A percentile compares a stretch with the other conserved stretches of the same genome.
Evolutionary conservation across 2,797 vertebrate genomes (phyloP).

Genomic region (Rhinoraja longicauda): DNA sequence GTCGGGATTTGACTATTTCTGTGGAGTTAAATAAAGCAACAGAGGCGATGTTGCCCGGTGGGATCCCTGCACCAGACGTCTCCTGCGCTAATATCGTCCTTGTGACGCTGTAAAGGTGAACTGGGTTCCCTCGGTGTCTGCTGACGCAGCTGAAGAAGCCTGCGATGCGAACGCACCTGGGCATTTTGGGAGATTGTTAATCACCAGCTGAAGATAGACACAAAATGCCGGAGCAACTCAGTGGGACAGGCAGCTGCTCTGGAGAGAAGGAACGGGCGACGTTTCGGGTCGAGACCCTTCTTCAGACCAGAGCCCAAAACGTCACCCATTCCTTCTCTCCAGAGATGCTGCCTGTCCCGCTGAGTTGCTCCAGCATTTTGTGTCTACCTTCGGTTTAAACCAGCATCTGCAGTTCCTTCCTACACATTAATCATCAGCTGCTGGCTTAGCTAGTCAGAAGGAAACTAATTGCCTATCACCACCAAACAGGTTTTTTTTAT

Average conservation of each 20-base stretch:
- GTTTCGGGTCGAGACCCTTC: no score
- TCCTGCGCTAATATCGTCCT: not conserved
- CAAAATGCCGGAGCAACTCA: no score
- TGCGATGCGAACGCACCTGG: not conserved
- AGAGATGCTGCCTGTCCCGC: no score
- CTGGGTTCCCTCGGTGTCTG: not conserved
- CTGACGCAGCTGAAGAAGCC: not conserved
- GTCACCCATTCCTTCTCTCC: no score
- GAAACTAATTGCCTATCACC: not conserved
- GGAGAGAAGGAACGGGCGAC: no score
- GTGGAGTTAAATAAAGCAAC: not conserved
- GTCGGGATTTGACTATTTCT: not conserved
- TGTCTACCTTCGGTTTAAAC: no score
- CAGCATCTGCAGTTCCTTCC: no score
- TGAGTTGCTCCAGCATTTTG: no score
- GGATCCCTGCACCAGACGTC: not conserved
- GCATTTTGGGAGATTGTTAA: not conserved
- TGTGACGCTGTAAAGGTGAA: not conserved
- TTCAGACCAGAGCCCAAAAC: no score
- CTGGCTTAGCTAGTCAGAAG: slow-evolving; percentile 8
- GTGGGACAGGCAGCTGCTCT: no score
- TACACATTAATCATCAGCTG: not conserved
- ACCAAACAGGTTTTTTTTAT: not conserved
- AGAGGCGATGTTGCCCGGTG: not conserved
- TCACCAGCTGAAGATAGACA: not conserved